Evolutionary conservation across 2,888 invertebrate species (phyloP).

Genomic region (Therioaphis trifolii): DNA sequence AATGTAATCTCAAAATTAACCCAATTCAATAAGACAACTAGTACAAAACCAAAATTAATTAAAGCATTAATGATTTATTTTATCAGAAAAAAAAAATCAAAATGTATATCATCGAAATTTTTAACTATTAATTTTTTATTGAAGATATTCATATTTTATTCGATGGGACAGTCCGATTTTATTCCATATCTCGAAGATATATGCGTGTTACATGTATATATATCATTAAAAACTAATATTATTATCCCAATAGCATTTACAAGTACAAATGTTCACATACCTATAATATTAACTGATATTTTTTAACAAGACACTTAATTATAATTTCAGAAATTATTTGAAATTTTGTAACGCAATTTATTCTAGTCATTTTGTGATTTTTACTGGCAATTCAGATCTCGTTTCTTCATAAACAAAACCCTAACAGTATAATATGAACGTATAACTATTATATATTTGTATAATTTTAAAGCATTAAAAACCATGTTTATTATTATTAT

Average conservation of each 20-base stretch:
- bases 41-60: constrained; percentile 17
- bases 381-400: constrained; percentile 54
- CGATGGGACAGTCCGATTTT: background rate
- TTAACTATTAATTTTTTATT: background rate
- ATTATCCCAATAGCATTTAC: constrained; percentile 43
- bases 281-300: constrained; percentile 20
- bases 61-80: constrained; percentile 10
- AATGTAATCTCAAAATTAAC: too few relatives aligned
- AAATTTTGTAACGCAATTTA: constrained; percentile 18
- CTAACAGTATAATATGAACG: too few relatives aligned
- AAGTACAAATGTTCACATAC: constrained; percentile 44
- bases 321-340: constrained; percentile 30
- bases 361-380: constrained; percentile 60
- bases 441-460: too few relatives aligned
- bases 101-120: background rate
- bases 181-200: too few relatives aligned
- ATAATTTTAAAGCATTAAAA: background rate
- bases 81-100: background rate
- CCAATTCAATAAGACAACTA: constrained; percentile 17
- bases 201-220: too few relatives aligned
- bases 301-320: constrained; percentile 1
- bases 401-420: constrained; percentile 37
- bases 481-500: constrained; percentile 26
- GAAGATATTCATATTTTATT: background rate
- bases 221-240: constrained; percentile 10